phyloP scores from a whole-genome alignment of 2,888 invertebrate genomes.

The Ganaspis brasiliensis region DNA sequence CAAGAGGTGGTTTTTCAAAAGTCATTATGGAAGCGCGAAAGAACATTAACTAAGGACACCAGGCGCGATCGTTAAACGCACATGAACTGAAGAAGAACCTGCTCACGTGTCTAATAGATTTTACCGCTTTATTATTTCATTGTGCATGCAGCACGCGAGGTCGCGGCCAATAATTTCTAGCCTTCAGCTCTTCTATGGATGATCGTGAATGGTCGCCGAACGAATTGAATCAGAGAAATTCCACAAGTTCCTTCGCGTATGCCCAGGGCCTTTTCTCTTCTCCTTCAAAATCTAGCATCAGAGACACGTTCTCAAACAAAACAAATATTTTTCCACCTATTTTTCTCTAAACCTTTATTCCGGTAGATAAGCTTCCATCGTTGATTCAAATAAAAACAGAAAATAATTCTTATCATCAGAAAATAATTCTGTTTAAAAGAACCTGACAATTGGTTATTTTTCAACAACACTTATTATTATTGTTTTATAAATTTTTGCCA shows the following conservation, averaged over 20 bases:
- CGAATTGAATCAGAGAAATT: slow-evolving; percentile 69
- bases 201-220: slow-evolving; percentile 61
- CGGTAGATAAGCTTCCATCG: not conserved
- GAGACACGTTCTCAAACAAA: not conserved
- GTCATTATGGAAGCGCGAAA: slow-evolving; percentile 35
- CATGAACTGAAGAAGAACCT: slow-evolving; percentile 59
- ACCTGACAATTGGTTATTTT: too few relatives aligned
- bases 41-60: slow-evolving; percentile 53
- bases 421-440: too few relatives aligned
- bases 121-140: slow-evolving; percentile 74
- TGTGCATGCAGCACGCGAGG: slow-evolving; percentile 73
- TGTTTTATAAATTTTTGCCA: too few relatives aligned
- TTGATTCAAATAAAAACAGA: not conserved
- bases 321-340: not conserved
- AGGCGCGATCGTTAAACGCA: slow-evolving; percentile 59
- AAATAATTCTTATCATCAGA: too few relatives aligned
- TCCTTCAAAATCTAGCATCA: not conserved
- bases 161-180: slow-evolving; percentile 59
- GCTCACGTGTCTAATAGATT: slow-evolving; percentile 74
- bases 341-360: not conserved
- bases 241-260: slow-evolving; percentile 55
- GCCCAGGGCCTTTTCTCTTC: not conserved
- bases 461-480: too few relatives aligned
- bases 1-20: slow-evolving; percentile 15
- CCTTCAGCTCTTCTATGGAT: slow-evolving; percentile 56